Base-by-base conservation (phyloP, 2,113 vertebrate genomes). In the Ictidomys tridecemlineatus region DNA sequence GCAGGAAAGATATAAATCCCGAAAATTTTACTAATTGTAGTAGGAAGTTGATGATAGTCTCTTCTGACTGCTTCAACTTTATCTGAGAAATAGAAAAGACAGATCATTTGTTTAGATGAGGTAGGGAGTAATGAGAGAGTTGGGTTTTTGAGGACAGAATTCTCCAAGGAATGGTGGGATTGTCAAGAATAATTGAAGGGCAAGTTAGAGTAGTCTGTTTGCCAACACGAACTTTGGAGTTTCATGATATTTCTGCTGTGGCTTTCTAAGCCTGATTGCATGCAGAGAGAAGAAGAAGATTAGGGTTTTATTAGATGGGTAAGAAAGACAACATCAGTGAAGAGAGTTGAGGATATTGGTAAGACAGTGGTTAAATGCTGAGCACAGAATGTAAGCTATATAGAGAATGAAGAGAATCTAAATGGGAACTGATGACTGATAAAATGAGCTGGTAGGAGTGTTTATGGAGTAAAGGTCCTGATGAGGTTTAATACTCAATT, bases 11-110 rank as follows among this genome's bases (percentile, higher is more conserved):
- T 51, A 58, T 89, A 77, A 76, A 69, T 51, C 76, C 22, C 42
- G 39, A 87, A 70, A 96, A 32, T 18, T 83, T 84, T 78, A 65
- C 30, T 84, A 51, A 73, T 58, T 88, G 70, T 87, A 94, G n/a
- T 53, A 77, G 18, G 56, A 86, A n/a, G 30, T 84, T 84, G 37
- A 76, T 26, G 10, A 37, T 79, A 37, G 58, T 91, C 28, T 76
- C 22, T 93, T 85, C 14, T 86, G 63, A 86, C n/a, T 83, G 16
- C 22, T 91, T 83, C 76, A 53, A 22, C 67, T 77, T 88, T 92
- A 87, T 51, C 37, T 74, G n/a, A 61, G 42, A 93, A 85, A 26
- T 80, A 86, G 45, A 48, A 70, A 70, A 69, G 30, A 69, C 8
- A 37, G 58, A 2, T 17, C 14, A 53, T 45, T 18, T 58, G 39